Base-by-base conservation (phyloP, 2,797 vertebrate genomes). In the Gallinago nigripennis region DNA sequence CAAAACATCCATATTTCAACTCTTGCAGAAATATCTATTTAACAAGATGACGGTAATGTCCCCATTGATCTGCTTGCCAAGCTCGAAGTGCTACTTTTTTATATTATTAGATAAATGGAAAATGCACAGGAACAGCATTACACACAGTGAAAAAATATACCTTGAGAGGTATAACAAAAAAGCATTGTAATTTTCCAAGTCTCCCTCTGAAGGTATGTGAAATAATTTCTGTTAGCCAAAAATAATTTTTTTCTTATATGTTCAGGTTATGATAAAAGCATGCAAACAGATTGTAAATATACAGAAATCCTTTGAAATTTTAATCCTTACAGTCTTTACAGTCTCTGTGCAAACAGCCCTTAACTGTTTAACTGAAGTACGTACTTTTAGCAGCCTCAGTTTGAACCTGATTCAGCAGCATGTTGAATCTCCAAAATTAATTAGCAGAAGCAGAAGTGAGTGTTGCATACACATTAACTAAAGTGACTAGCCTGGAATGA, bases 21-120 rank as follows among this genome's bases (percentile, higher is more conserved):
- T 92, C 61, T 64, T 65, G 61, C 64, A 92, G 64, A 91, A 94
- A 83, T 88, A 88, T n/a, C 92, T 82, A 66, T 93, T 82, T 93
- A 87, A 76, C 78, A 89, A 64, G 68, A 41, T 80, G 56, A 89
- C 1, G 0, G 33, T 70, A 82, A 87, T 50, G 27, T 78, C 65
- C 48, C 68, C 68, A 61, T 57, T 78, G 79, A 88, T 91, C 79
- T 90, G 57, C 43, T 92, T 86, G 60, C 85, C 61, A 91, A 80
- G 48, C 53, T 77, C 81, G 48, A 86, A 88, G 91, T 41, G 35
- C 6, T 71, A 39, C 28, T 60, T 77, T 93, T 90, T 70, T 30
- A 33, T 68, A 50, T 82, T 82, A 76, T 65, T 78, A 73, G 37
- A 69, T 69, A 91, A 92, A 91, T 83, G 45, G 57, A 80, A 92